phyloP scores from a whole-genome alignment of 1,140 invertebrate genomes.

The Plutomurus gul region DNA sequence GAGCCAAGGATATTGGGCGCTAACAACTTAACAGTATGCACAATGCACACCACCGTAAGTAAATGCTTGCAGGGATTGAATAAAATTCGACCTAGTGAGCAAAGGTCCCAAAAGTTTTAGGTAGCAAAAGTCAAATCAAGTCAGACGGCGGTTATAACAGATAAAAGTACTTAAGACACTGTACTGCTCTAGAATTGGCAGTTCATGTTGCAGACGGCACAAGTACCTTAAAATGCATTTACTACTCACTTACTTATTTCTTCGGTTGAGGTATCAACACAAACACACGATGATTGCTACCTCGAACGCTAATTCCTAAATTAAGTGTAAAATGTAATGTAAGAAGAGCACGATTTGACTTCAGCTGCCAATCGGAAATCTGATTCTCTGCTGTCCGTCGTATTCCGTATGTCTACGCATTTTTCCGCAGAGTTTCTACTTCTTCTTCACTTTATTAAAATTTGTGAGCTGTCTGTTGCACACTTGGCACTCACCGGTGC shows the following conservation, averaged over 20 bases:
- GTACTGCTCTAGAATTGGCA: neutral
- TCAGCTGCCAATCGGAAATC: neutral
- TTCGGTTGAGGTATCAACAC: neutral
- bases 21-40: too few species aligned
- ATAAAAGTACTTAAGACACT: neutral
- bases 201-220: neutral
- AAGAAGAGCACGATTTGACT: slow-evolving; percentile 4
- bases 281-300: slow-evolving; percentile 2
- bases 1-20: too few species aligned
- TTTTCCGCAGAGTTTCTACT: too few species aligned
- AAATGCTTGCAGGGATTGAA: neutral
- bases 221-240: neutral
- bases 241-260: neutral
- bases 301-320: slow-evolving; percentile 1
- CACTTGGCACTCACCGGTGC: too few species aligned
- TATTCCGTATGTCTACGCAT: neutral
- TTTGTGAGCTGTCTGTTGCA: too few species aligned
- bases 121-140: neutral
- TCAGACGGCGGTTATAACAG: neutral
- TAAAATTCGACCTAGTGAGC: neutral
- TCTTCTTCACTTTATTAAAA: too few species aligned
- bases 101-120: neutral
- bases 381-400: neutral
- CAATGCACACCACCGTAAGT: too few species aligned
- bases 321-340: slow-evolving; percentile 26